Evolutionary conservation across 2,797 vertebrate genomes (phyloP).

Genomic region (Vireo griseus): DNA sequence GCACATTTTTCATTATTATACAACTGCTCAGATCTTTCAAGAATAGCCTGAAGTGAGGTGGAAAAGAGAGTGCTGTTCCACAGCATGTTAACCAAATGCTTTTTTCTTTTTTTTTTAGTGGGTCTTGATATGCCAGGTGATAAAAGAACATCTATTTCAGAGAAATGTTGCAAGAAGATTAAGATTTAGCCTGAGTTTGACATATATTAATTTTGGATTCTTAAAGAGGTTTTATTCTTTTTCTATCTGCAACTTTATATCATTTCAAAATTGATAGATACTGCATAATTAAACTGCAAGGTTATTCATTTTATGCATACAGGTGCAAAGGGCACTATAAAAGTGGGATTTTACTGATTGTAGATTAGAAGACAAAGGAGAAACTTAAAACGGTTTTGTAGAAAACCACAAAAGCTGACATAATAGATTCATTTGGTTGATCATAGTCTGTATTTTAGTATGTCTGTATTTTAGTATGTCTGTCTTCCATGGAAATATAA

Average conservation of each 20-base stretch:
- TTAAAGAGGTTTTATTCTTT: conserved; percentile 74
- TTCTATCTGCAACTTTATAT: conserved; percentile 74
- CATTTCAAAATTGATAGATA: conserved; percentile 70
- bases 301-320: conserved; percentile 78
- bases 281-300: conserved; percentile 77
- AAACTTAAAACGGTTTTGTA: conserved; percentile 68
- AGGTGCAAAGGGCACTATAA: conserved; percentile 76
- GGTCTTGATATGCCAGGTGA: conserved; percentile 72
- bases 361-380: conserved; percentile 73
- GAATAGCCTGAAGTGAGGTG: conserved; percentile 79
- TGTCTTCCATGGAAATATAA: conserved; percentile 36
- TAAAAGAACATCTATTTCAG: conserved; percentile 80
- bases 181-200: conserved; percentile 79
- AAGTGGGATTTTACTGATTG: conserved; percentile 75
- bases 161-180: conserved; percentile 76
- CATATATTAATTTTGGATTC: conserved; percentile 79
- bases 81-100: conserved; percentile 76
- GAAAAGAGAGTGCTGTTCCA: conserved; percentile 71
- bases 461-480: conserved; percentile 2
- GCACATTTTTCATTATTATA: conserved; percentile 93
- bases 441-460: conserved; percentile 23
- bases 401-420: conserved; percentile 65
- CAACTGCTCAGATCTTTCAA: conserved; percentile 84
- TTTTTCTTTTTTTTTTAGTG: conserved; percentile 38
- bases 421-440: conserved; percentile 71